Base-by-base conservation (phyloP, 2,113 vertebrate genomes). In the Hydrochoerus hydrochaeris region DNA sequence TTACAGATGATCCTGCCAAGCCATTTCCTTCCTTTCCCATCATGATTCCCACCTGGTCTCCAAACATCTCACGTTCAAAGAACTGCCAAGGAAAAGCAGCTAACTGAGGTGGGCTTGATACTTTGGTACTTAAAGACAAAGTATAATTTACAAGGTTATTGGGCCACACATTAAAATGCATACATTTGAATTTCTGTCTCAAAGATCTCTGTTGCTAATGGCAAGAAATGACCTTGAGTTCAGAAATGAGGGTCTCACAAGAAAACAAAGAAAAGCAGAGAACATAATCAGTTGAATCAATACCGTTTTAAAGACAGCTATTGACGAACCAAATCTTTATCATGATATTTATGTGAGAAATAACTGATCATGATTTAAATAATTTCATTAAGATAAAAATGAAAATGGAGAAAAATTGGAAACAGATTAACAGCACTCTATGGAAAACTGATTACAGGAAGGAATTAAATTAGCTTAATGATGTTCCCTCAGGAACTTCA, bases 391-490 rank as follows among this genome's bases (percentile, higher is more conserved):
- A 96, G 95, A 96, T 95, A 96, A 85, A 97, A 95, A 96, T 57
- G 86, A 95, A 97, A 97, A 92, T 46, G 86, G 92, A 41, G 54
- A 95, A 93, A 87, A 93, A 96, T 60, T 93, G 65, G 82, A 97
- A 97, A 97, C 92, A 97, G 85, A 97, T 97, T 97, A 97, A 94
- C 88, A 90, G 77, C 26, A 32, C 54, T 91, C 92, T 94, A 95
- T 95, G 95, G 88, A 95, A 97, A 97, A 98, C 63, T 97, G 96
- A 97, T 96, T 97, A 96, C 32, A 82, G 94, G 88, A 96, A 97
- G 62, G 78, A 96, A 97, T 95, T 96, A 96, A 95, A 97, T 90
- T 96, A 95, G 94, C 88, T 92, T 96, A 97, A 96, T 93, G 85
- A 98, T 92, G 65, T 67, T 96, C 96, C 96, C 96, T 85, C 92